phyloP scores from a whole-genome alignment of 2,113 vertebrate species.

The Tricholaema leucomelas region DNA sequence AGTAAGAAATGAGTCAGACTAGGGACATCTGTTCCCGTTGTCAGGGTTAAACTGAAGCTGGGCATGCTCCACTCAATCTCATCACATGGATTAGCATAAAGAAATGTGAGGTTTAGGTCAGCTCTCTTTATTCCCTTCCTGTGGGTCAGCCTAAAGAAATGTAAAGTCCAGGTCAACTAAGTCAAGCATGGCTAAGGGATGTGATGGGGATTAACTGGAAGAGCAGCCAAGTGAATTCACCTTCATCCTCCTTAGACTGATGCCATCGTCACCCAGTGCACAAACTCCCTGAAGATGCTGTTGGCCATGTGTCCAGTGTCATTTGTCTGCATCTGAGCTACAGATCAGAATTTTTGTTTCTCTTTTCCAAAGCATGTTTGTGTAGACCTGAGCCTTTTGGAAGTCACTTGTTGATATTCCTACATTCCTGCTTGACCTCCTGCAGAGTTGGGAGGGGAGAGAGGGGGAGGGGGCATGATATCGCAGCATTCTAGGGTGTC shows the following conservation, averaged over 20 bases:
- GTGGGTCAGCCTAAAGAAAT: background rate
- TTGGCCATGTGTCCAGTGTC: background rate
- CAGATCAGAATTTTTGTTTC: background rate
- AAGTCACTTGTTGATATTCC: background rate
- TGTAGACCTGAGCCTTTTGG: background rate
- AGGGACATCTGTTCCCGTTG: background rate
- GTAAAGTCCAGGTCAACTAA: background rate
- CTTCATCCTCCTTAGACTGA: background rate
- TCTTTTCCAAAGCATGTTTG: rapidly evolving
- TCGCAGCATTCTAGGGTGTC: background rate
- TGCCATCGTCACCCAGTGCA: background rate
- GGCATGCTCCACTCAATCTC: background rate
- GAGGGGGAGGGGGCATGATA: background rate
- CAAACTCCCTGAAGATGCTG: background rate
- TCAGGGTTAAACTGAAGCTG: background rate
- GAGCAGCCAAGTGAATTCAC: background rate
- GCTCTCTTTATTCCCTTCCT: background rate
- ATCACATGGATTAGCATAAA: background rate
- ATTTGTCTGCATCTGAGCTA: background rate
- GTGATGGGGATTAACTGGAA: background rate
- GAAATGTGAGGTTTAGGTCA: background rate
- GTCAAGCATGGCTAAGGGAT: background rate
- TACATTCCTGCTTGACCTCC: background rate
- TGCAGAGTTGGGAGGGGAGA: background rate
- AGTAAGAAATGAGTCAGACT: background rate